Base-by-base conservation (phyloP, 23 tunicate genomes). In the Trididemnum clinides region DNA sequence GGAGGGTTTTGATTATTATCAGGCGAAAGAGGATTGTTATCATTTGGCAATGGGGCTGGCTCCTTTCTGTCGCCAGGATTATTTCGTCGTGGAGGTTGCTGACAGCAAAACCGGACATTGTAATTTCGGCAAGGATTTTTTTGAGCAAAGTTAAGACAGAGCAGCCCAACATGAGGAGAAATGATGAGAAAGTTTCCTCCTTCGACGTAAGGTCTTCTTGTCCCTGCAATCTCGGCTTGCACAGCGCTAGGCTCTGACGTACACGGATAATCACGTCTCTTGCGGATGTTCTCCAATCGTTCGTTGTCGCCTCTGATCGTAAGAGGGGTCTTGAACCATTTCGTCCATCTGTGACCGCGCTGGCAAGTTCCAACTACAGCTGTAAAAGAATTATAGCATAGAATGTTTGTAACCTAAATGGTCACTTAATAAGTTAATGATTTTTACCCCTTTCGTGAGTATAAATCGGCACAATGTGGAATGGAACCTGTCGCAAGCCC, bases 41-140 rank as follows among this genome's bases (percentile, higher is more conserved):
- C 18, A 5, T 6, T 2, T 5, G 37, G 37, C 4, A 4, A 29
- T 30, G 75, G 75, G 27, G 6, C 26, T 15, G 22, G 69, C n/a
- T 10, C 18, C 10, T 36, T 6, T 6, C 37, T 10, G 37, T 6
- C 5, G 19, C 37, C 37, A 4, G 65, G 7, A 38, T 22, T 57
- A 6, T 74, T 57, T n/a, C 10, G n/a, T 51, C 66, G 34, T 12
- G 66, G 66, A 4, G 83, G 83, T 54, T 26, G 65, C 27, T 78
- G 66, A 32, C 83, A 78, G 37, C 83, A 78, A 78, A 78, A 78
- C 2, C 83, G 64, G 28, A 78, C 83, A 15, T 66, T 28, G 50
- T 78, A 78, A 26, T 78, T 34, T 50, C 25, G 6, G 66, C 83
- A 78, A 26, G 5, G 34, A 78, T n/a, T 15, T 29, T n/a, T 26